phyloP scores from a whole-genome alignment of 2,113 vertebrate species.

The Eubucco bourcierii region DNA sequence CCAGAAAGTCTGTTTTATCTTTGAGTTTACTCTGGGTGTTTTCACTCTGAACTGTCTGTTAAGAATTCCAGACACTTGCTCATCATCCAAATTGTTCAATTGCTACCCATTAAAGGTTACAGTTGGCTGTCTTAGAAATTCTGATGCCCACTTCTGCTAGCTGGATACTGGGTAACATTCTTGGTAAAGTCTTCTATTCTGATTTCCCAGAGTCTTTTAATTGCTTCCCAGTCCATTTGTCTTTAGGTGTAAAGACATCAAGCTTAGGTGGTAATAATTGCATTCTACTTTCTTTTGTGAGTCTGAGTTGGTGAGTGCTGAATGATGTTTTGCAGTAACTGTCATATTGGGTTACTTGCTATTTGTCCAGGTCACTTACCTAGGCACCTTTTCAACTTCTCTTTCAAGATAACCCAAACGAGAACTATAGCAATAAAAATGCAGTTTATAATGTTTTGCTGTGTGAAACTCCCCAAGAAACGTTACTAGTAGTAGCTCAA shows the following conservation, averaged over 20 bases:
- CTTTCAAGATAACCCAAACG: background rate
- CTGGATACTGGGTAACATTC: background rate
- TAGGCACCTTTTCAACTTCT: background rate
- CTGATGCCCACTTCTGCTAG: background rate
- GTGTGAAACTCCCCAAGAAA: background rate
- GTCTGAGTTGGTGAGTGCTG: background rate
- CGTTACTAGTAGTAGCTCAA: background rate
- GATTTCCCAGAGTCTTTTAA: background rate
- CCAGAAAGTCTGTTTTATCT: background rate
- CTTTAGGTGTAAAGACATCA: background rate
- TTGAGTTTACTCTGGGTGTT: background rate
- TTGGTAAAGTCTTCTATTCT: background rate
- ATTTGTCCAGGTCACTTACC: background rate
- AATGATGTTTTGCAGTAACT: background rate
- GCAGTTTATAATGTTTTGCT: background rate
- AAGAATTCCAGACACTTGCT: background rate
- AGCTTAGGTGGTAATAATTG: background rate
- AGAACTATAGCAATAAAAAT: background rate
- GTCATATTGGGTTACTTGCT: background rate
- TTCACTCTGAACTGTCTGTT: background rate
- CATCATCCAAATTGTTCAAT: background rate
- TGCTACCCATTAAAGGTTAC: background rate
- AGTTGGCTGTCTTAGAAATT: background rate
- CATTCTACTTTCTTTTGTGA: background rate
- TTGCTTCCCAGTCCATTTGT: background rate